Percentiles rank a stretch among this genome's conserved stretches.
Evolutionary conservation across 92 coral and sea anemone genomes (phyloP).

Genomic region (Heteractis magnifica): DNA sequence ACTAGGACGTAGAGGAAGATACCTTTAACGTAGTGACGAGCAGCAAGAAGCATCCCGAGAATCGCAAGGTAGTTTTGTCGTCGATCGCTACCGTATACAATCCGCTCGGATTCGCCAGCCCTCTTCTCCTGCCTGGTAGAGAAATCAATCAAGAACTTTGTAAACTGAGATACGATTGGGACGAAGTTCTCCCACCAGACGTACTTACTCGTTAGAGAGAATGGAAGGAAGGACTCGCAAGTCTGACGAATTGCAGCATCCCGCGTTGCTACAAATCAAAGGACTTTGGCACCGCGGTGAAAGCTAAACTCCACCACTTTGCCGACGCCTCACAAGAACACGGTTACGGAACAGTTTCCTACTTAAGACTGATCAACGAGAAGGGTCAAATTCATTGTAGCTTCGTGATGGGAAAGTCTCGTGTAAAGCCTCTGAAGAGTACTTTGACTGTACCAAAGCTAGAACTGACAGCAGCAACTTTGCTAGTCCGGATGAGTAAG

Average conservation of each 20-base stretch:
- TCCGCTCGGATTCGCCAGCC: constrained; percentile 66
- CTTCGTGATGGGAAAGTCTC: constrained; percentile 58
- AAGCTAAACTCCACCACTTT: constrained; percentile 37
- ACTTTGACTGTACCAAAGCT: constrained; percentile 58
- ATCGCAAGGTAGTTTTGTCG: constrained; percentile 59
- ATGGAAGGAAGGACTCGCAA: constrained; percentile 39
- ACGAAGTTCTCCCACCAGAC: constrained; percentile 47
- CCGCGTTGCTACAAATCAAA: constrained; percentile 59
- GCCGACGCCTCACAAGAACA: constrained; percentile 49
- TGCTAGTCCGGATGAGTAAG: constrained; percentile 35
- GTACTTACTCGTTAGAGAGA: constrained; percentile 37
- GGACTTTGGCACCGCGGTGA: constrained; percentile 36
- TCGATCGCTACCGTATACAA: constrained; percentile 62
- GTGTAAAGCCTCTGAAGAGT: constrained; percentile 49
- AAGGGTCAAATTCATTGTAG: constrained; percentile 50
- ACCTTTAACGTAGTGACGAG: constrained; percentile 35
- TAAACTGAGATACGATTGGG: constrained; percentile 57
- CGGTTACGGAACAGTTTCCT: constrained; percentile 42
- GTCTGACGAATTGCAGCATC: constrained; percentile 14
- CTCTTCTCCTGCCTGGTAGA: constrained; percentile 58
- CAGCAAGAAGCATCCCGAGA: constrained; percentile 44
- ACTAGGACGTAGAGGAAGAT: constrained; percentile 61
- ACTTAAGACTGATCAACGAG: constrained; percentile 46
- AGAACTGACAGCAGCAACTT: constrained; percentile 57
- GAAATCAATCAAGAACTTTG: constrained; percentile 71